These are phyloP conservation scores for Aphelocoma californica DNA, from an alignment of 2,797 vertebrate genomes.

Conservation along the genomic window DNA sequence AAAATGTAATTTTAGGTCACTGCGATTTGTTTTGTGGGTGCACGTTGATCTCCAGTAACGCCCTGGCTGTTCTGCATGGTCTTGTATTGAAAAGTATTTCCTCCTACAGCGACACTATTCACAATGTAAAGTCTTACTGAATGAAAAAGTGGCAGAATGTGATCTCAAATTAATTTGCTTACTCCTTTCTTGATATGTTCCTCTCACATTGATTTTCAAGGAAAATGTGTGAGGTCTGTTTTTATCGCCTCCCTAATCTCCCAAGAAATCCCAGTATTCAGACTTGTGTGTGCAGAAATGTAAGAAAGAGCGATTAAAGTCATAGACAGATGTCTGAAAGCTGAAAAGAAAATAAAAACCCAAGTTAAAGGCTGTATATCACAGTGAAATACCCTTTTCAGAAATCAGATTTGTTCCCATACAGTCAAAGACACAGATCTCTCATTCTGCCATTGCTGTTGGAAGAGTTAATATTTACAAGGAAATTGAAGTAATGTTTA, in stretches of 20 bases:
- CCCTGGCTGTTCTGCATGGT: not conserved
- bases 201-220: not conserved
- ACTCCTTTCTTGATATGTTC: not conserved
- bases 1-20: not conserved
- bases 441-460: not conserved
- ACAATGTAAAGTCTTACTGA: not conserved
- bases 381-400: not conserved
- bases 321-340: not conserved
- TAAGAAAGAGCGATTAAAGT: not conserved
- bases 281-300: not conserved
- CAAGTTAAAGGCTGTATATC: not conserved
- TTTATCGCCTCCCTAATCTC: not conserved
- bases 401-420: not conserved
- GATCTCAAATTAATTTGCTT: not conserved
- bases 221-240: not conserved
- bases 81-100: not conserved
- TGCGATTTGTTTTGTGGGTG: not conserved
- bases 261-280: not conserved
- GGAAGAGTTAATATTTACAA: not conserved
- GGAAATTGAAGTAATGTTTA: conserved; percentile 2
- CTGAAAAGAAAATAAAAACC: not conserved
- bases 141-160: not conserved
- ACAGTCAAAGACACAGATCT: not conserved
- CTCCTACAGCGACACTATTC: not conserved
- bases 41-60: not conserved